phyloP scores from a whole-genome alignment of 2,113 vertebrate genomes.

The Mesoclemmys tuberculata region DNA sequence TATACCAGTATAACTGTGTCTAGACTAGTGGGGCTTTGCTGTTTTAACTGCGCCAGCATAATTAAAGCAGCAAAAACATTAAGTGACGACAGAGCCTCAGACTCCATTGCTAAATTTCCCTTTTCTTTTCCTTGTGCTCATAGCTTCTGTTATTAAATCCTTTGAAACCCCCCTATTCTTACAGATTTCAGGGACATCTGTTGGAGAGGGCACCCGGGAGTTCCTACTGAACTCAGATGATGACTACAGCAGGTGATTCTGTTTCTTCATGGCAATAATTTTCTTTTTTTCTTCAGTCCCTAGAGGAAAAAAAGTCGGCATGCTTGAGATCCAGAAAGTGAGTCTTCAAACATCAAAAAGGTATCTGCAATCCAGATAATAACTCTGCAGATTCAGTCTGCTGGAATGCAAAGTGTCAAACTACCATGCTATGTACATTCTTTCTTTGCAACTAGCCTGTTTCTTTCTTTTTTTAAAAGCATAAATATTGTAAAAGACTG shows the following conservation, averaged over 20 bases:
- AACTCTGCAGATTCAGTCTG: neutral
- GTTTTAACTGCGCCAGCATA: neutral
- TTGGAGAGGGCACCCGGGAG: constrained; percentile 5
- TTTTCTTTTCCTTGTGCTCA: neutral
- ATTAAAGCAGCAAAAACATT: neutral
- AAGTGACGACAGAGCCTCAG: neutral
- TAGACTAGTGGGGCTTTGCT: neutral
- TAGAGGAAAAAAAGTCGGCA: neutral
- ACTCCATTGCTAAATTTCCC: neutral
- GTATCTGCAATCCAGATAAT: neutral
- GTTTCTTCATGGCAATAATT: neutral
- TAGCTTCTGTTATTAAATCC: neutral
- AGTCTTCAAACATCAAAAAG: neutral
- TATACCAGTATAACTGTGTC: neutral
- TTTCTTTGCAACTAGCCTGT: neutral
- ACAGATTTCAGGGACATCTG: constrained; percentile 8
- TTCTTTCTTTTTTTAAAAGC: neutral
- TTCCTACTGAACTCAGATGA: constrained; percentile 6
- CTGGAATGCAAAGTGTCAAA: neutral
- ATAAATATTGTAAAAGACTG: neutral
- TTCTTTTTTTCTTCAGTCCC: constrained; percentile 20
- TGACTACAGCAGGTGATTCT: constrained; percentile 29
- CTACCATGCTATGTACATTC: neutral
- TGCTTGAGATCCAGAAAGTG: neutral
- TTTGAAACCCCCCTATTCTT: constrained; percentile 14